Base-by-base conservation (phyloP, 2,888 invertebrate species). In the Neocrepidodera transversa region DNA sequence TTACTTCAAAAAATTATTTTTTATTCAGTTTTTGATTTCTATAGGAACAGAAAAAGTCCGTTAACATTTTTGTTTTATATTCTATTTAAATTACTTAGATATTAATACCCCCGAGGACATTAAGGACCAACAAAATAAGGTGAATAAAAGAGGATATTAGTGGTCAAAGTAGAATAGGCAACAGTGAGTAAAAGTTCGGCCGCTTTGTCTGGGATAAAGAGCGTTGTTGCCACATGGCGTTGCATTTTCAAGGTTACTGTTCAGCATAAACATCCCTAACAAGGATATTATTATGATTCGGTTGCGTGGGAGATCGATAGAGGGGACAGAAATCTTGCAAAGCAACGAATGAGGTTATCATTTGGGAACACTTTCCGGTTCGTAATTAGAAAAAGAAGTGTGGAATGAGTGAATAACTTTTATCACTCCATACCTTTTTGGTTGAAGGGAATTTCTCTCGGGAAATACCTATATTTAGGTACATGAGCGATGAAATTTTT, bases 141-240 rank as follows among this genome's bases (percentile, higher is more conserved):
- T n/a, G n/a, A n/a, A n/a, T n/a, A n/a, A n/a, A n/a, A n/a, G n/a
- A n/a, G n/a, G n/a, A n/a, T n/a, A n/a, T n/a, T n/a, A n/a, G n/a
- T n/a, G n/a, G n/a, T n/a, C n/a, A n/a, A n/a, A n/a, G n/a, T n/a
- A n/a, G n/a, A n/a, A 13, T n/a, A 10, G 42, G 20, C 42, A 42
- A 42, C 42, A 6, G 7, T n/a, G 18, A 4, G 11, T n/a, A 4
- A 6, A 6, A 23, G 11, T 28, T 35, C 43, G 13, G 20, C 16
- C 28, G 57, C 57, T 57, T 16, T 50, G 57, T 57, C 57, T 57
- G 50, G 57, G 50, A 40, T 17, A 8, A 18, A 18, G 28, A 20
- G n/a, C 52, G 17, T 5, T 11, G 52, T 52, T 52, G 52, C 52
- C 52, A 18, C 18, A 17, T 52, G 42, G 1, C 30, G 45, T 23